Conservation (phyloP, 2,888 invertebrate genomes). For the Stegana nigrithorax region DNA sequence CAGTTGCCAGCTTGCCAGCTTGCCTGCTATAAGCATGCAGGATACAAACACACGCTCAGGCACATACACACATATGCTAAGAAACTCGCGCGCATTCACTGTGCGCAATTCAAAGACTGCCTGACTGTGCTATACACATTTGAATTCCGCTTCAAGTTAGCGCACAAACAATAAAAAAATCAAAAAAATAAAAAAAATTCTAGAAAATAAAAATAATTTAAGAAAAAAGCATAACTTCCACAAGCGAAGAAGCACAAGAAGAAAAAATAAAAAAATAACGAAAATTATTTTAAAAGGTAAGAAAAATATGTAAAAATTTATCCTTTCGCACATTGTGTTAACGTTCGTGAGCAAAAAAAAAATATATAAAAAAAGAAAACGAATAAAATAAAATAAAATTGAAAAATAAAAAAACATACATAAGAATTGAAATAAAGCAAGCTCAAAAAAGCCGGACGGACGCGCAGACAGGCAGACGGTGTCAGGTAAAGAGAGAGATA, state of each 20-base stretch:
- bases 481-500: slow-evolving; percentile 45
- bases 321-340: slow-evolving; percentile 40
- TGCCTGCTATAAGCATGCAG: slow-evolving; percentile 4
- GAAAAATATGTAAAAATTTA: slow-evolving; percentile 56
- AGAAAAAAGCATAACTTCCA: slow-evolving; percentile 12
- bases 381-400: slow-evolving; percentile 34
- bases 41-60: slow-evolving; percentile 17
- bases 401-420: slow-evolving; percentile 35
- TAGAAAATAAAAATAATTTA: background rate
- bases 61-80: slow-evolving; percentile 21
- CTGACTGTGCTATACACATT: slow-evolving; percentile 50
- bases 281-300: slow-evolving; percentile 56
- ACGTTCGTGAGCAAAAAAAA: slow-evolving; percentile 18
- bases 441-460: slow-evolving; percentile 54
- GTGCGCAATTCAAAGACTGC: too few relatives aligned
- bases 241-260: background rate
- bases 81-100: too few relatives aligned
- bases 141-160: slow-evolving; percentile 59
- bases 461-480: too few relatives aligned
- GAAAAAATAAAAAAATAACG: slow-evolving; percentile 10
- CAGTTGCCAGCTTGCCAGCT: slow-evolving; percentile 4
- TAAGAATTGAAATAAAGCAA: too few relatives aligned
- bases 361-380: slow-evolving; percentile 26
- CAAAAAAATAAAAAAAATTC: slow-evolving; percentile 43
- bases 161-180: slow-evolving; percentile 32